A percentile compares a stretch with the other conserved stretches of the same genome.
These are phyloP conservation scores for Nomada goodeniana DNA, from an alignment of 2,888 invertebrate species.

Conservation along the genomic window DNA sequence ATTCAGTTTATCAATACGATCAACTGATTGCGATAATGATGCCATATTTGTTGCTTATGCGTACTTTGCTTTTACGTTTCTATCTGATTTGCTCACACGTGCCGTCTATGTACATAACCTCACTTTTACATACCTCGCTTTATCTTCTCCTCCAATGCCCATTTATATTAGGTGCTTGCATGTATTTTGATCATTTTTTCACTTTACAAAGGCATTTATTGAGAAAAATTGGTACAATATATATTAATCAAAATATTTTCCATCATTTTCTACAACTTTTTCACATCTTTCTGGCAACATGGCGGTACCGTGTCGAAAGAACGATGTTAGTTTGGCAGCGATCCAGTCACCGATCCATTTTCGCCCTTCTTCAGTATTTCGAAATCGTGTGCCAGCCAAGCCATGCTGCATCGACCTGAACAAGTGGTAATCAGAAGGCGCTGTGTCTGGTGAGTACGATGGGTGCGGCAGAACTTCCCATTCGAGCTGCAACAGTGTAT, in stretches of 20 bases:
- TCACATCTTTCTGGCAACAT: constrained; percentile 22
- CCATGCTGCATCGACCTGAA: constrained; percentile 24
- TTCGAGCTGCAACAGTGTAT: constrained; percentile 2
- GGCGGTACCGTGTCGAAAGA: constrained; percentile 10
- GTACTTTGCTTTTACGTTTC: no score
- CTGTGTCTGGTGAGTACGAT: constrained; percentile 13
- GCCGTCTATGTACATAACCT: no score
- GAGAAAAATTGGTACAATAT: constrained; percentile 13
- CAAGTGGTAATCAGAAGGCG: not conserved
- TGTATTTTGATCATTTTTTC: constrained; percentile 9
- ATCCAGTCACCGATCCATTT: constrained; percentile 27
- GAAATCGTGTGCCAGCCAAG: constrained; percentile 6
- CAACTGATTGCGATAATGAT: no score
- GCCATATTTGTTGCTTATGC: no score
- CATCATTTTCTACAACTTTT: constrained; percentile 7
- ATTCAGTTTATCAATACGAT: no score
- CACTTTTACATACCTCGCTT: no score
- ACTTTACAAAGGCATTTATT: constrained; percentile 13
- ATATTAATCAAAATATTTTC: constrained; percentile 14
- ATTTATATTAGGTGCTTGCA: no score
- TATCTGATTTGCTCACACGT: no score
- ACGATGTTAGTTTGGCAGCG: constrained; percentile 8
- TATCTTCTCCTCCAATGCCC: no score
- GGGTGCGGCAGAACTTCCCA: not conserved
- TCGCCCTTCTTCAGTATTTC: constrained; percentile 23